Evolutionary conservation across 2,888 invertebrate genomes (phyloP), one percentile per base, ranked within the genome.

Genomic region (Brachypterus glaber): DNA sequence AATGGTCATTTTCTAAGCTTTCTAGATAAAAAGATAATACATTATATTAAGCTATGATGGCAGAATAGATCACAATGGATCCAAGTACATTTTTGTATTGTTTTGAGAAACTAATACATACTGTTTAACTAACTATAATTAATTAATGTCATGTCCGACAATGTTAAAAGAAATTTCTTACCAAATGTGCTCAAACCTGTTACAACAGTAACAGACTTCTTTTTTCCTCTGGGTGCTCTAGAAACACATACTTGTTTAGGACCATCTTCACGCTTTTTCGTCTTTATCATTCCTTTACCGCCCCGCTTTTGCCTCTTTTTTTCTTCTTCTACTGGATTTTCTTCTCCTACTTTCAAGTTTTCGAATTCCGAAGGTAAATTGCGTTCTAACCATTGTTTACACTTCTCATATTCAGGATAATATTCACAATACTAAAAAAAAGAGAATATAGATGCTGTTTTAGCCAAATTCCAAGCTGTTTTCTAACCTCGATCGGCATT

Each of bases 121-220:
- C 16, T 30, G 14, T 12, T 17, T 13, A 21, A 7, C 14, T 15
- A 7, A 16, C 7, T 24, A 35, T 38, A 34, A 13, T 14, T 9
- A 30, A n/a, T 13, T 17, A 12, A 2, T 5, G 13, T 14, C 29
- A 33, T 37, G 30, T 14, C 17, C 7, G 5, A 11, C 17, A 30
- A 30, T 13, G 8, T 31, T 4, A 25, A 13, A 8, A 13, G 4
- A n/a, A 15, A 30, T 12, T 25, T 34, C 34, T 57, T 68, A 91
- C 93, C 93, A 70, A 91, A 96, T 49, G 91, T 88, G 59, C 84
- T 89, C 30, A 98, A 70, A 24, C 98, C 98, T 29, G 90, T 91
- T 1, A 98, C 89, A 9, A 98, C 91, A 2, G 98, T 98, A 2
- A 97, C 95, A 27, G 88, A 92, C 76, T 97, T 96, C 79, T 96